Evolutionary conservation across 2,888 invertebrate species (phyloP), one percentile per base, ranked within the genome.

Genomic region (Helicoverpa assulta): DNA sequence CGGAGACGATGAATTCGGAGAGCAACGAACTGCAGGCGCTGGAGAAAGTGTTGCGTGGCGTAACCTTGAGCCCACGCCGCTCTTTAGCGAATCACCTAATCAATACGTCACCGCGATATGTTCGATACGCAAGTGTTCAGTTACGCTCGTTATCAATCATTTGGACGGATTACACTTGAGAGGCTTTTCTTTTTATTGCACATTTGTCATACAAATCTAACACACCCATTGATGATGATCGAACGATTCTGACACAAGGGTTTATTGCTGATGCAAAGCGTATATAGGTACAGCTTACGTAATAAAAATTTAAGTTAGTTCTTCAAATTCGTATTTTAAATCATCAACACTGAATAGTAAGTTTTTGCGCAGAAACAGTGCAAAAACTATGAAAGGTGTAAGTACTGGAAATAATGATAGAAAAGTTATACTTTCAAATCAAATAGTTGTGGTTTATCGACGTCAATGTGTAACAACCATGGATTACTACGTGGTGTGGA

Each of bases 21-120:
- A 93, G 95, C 94, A 95, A 93, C 91, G 95, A 95, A 94, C 95
- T 95, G 89, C 86, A 84, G 84, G 72, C 75, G 80, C 81, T 88
- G 89, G 95, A 88, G 95, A 95, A 95, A 95, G 95, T 95, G 93
- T 92, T 95, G 81, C 77, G 90, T 92, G 92, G 90, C 89, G 94
- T 95, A 95, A 95, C 95, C 95, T 95, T 95, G 95, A 94, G 94
- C 90, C 89, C 86, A 86, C 88, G 88, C 84, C 86, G 88, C 86
- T 91, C 89, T 90, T 90, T 89, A 90, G 89, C 90, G 90, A 87
- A 92, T 92, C 93, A 90, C 86, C 91, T 92, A 93, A 93, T 93
- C 91, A 89, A 93, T 90, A 91, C 93, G 92, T 93, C 92, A 93
- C 89, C 83, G 66, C 55, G 37, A 85, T 85, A 85, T 83, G 76